These are phyloP conservation scores for Cynopterus brachyotis DNA, from an alignment of 2,113 vertebrate genomes.

Conservation along the genomic window DNA sequence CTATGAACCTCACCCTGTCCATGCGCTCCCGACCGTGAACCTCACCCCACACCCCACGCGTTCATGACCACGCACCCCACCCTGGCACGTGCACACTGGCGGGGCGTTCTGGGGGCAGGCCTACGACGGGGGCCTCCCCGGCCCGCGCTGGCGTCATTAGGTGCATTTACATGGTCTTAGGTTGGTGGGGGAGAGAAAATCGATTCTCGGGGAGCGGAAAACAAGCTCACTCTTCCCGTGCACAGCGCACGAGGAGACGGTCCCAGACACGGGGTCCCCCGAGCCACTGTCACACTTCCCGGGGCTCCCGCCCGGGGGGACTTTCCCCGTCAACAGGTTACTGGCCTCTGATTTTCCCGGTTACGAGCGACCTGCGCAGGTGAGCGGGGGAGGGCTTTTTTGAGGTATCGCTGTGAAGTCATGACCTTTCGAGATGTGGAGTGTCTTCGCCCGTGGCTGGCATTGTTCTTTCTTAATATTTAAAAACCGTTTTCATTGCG, in stretches of 20 bases:
- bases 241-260: fast-evolving
- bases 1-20: fast-evolving
- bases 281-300: neutral
- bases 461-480: neutral
- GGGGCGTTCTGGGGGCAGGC: neutral
- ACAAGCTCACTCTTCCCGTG: neutral
- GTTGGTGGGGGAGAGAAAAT: no score
- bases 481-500: no score
- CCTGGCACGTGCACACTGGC: fast-evolving
- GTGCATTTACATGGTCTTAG: neutral
- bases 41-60: neutral
- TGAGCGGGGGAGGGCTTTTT: neutral
- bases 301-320: neutral
- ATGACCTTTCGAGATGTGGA: neutral
- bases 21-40: no score
- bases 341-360: neutral
- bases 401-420: neutral
- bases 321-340: neutral
- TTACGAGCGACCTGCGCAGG: neutral
- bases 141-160: no score
- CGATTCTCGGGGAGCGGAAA: fast-evolving
- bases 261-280: no score
- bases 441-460: fast-evolving
- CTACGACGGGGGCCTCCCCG: neutral
- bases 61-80: no score